These are phyloP conservation scores for Eumerus sabulonum DNA, from an alignment of 2,888 invertebrate genomes.

Conservation along the genomic window DNA sequence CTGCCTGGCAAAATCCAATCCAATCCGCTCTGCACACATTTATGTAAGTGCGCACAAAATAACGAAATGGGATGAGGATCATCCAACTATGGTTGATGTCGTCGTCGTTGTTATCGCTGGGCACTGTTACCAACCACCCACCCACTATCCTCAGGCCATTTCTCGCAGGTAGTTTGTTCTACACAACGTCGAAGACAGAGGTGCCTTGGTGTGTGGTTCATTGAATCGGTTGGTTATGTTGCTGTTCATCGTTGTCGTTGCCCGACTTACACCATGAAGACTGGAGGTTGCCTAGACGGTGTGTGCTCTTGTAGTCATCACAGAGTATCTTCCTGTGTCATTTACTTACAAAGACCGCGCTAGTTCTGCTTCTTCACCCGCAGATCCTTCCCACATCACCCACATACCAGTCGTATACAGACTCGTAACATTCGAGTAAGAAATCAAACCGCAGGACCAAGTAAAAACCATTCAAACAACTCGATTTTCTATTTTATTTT, in stretches of 20 bases:
- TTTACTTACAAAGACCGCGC: slow-evolving; percentile 41
- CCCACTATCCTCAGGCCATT: neutral
- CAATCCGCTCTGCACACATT: slow-evolving; percentile 60
- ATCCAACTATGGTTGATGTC: slow-evolving; percentile 30
- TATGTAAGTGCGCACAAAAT: slow-evolving; percentile 59
- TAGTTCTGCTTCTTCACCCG: slow-evolving; percentile 14
- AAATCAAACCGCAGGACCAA: no score
- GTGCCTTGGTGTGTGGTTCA: slow-evolving; percentile 45
- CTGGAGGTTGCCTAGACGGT: slow-evolving; percentile 23
- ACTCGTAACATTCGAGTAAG: slow-evolving; percentile 39
- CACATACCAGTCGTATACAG: slow-evolving; percentile 7
- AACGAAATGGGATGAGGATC: slow-evolving; percentile 60
- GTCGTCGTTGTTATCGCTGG: slow-evolving; percentile 1
- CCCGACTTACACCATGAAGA: slow-evolving; percentile 6
- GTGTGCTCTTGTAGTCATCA: slow-evolving; percentile 42
- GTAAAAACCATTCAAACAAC: neutral
- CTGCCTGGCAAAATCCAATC: slow-evolving; percentile 39
- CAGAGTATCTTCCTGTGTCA: slow-evolving; percentile 61
- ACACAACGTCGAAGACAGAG: no score
- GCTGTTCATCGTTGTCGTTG: slow-evolving; percentile 28
- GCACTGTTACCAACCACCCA: slow-evolving; percentile 27
- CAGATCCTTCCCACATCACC: slow-evolving; percentile 26
- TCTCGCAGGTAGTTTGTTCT: no score
- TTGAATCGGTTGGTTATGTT: slow-evolving; percentile 53
- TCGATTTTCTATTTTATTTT: slow-evolving; percentile 44